Evolutionary conservation across 2,888 invertebrate species (phyloP).

Genomic region (Rhamnusium bicolor): DNA sequence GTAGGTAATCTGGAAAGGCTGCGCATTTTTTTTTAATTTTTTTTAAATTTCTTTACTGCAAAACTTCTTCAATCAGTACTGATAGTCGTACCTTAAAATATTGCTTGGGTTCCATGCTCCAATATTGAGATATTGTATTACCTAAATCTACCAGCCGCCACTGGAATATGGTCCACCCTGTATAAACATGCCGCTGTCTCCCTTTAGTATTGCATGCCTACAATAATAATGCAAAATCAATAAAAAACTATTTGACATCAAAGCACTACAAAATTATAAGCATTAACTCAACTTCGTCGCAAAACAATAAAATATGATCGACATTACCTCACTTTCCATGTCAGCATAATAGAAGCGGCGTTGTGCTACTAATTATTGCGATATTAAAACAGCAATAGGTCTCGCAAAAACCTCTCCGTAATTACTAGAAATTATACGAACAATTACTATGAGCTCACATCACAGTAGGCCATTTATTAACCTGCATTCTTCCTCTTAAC

Average conservation of each 20-base stretch:
- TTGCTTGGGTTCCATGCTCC: no score
- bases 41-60: no score
- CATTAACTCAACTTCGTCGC: slow-evolving; percentile 16
- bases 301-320: slow-evolving; percentile 45
- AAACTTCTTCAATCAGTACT: no score
- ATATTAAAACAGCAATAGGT: slow-evolving; percentile 40
- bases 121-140: no score
- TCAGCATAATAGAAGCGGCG: slow-evolving; percentile 50
- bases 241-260: not conserved
- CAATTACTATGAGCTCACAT: slow-evolving; percentile 51
- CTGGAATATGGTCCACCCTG: no score
- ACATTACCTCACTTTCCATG: slow-evolving; percentile 47
- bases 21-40: no score
- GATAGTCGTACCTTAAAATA: no score
- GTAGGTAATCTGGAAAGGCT: no score
- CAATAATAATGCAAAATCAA: no score
- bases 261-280: slow-evolving; percentile 25
- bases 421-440: slow-evolving; percentile 41
- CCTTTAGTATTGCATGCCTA: no score
- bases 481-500: slow-evolving; percentile 41
- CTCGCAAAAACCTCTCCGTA: slow-evolving; percentile 33
- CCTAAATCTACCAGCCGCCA: no score
- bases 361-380: slow-evolving; percentile 50
- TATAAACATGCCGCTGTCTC: no score
- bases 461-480: slow-evolving; percentile 52